These are phyloP conservation scores for Halictus ligatus DNA, from an alignment of 2,888 invertebrate species.

Conservation along the genomic window DNA sequence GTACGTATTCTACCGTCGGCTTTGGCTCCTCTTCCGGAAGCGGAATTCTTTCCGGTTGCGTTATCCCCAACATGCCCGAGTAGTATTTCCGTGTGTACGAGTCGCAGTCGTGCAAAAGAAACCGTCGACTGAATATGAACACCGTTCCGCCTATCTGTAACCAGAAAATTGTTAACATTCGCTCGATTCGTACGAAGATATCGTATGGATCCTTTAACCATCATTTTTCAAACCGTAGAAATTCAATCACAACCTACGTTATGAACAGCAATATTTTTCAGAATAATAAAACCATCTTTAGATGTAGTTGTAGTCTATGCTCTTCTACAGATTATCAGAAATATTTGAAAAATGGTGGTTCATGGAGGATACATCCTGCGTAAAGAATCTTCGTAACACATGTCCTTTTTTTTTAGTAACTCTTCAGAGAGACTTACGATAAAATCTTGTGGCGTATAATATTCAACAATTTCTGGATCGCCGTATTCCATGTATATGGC, in stretches of 20 bases:
- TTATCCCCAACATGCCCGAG: conserved; percentile 85
- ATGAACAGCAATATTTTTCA: no score
- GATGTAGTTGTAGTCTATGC: no score
- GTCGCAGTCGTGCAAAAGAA: conserved; percentile 93
- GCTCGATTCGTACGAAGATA: background rate
- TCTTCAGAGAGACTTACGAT: conserved; percentile 65
- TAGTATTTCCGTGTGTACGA: conserved; percentile 92
- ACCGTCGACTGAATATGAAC: conserved; percentile 89
- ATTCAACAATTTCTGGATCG: conserved; percentile 90
- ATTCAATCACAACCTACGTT: no score
- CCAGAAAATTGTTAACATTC: background rate
- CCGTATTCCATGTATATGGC: conserved; percentile 89
- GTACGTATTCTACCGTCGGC: conserved; percentile 33
- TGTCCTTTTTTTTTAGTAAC: background rate
- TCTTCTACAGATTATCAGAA: background rate
- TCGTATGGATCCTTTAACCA: background rate
- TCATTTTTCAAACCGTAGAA: background rate
- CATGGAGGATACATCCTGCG: background rate
- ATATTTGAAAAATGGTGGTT: background rate
- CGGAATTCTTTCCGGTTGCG: conserved; percentile 83
- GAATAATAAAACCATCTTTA: background rate
- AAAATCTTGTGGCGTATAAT: conserved; percentile 92
- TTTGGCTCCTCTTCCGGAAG: conserved; percentile 55
- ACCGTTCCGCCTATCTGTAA: conserved; percentile 89
- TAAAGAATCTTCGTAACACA: background rate